Evolutionary conservation across 2,797 vertebrate species (phyloP).

Genomic region (Girardinus metallicus): DNA sequence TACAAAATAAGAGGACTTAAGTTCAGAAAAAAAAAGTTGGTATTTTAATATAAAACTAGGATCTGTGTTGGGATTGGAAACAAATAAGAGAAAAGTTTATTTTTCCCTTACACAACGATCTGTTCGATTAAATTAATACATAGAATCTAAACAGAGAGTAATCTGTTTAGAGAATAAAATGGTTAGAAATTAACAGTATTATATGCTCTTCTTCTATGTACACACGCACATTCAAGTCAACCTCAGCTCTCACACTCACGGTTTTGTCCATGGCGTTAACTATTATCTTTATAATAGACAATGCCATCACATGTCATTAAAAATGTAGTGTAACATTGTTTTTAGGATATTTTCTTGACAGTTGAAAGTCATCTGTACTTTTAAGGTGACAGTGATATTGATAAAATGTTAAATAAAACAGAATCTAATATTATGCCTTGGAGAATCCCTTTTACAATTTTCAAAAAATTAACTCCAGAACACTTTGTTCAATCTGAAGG

Average conservation of each 20-base stretch:
- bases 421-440: not conserved
- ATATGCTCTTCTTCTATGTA: slow-evolving; percentile 52
- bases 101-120: not conserved
- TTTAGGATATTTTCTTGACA: not conserved
- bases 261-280: slow-evolving; percentile 49
- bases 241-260: slow-evolving; percentile 25
- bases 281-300: not conserved
- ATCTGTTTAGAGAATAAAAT: slow-evolving; percentile 59
- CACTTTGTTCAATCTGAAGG: not conserved
- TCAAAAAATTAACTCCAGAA: not conserved
- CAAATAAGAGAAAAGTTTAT: not conserved
- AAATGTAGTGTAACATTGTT: not conserved
- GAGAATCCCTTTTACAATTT: not conserved
- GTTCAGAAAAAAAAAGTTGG: not conserved
- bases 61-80: not conserved
- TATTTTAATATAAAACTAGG: not conserved
- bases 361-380: not conserved
- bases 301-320: not conserved
- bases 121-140: not conserved
- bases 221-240: slow-evolving; percentile 65
- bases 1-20: not conserved
- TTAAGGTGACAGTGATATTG: not conserved
- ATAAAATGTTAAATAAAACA: not conserved
- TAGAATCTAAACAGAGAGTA: not conserved
- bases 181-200: slow-evolving; percentile 73